Evolutionary conservation across 1,140 invertebrate species (phyloP), one percentile per base, ranked within the genome.

Genomic region (Lepidostoma basale): DNA sequence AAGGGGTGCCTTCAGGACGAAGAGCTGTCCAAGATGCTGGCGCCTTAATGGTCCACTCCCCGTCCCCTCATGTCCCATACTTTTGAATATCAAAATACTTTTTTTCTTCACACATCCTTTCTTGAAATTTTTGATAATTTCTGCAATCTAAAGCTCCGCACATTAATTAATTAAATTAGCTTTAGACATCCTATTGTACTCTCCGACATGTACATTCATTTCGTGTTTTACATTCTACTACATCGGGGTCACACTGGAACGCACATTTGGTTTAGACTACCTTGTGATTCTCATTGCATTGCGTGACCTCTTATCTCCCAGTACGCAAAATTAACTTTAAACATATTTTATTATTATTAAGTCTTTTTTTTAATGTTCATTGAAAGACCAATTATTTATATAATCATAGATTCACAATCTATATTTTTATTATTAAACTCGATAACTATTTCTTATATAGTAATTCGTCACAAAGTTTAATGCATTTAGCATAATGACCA

Each of bases 1-100:
- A 97, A 98, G 81, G 98, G 98, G 45, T 99, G 98, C 80, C 89
- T 99, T 75, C 95, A 98, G 78, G 98, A 99, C 79, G 96, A 97
- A 81, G 94, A 97, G 77, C 87, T 98, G 36, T 97, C 94, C 62
- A 96, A 96, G 83, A 96, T 97, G 93, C 84, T 97, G 74, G 92
- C 93, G 73, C 93, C 94, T 85, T 94, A 94, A 92, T 86, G 79
- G 72, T 70, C 47, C 62, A 33, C 49, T 44, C 28, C 70, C 70
- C 67, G 60, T 72, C 66, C 70, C 64, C 40, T 60, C 67, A 58
- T 45, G 66, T 65, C 62, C 66, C n/a, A 39, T 44, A 30, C 47
- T 56, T 54, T 65, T 6, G 25, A 20, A n/a, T 18, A 60, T 40
- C 18, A 12, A 60, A 39, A 47, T n/a, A 28, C 23, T 22, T 65